Conservation (phyloP, 2,797 vertebrate species). For the Coregonus ussuriensis region DNA sequence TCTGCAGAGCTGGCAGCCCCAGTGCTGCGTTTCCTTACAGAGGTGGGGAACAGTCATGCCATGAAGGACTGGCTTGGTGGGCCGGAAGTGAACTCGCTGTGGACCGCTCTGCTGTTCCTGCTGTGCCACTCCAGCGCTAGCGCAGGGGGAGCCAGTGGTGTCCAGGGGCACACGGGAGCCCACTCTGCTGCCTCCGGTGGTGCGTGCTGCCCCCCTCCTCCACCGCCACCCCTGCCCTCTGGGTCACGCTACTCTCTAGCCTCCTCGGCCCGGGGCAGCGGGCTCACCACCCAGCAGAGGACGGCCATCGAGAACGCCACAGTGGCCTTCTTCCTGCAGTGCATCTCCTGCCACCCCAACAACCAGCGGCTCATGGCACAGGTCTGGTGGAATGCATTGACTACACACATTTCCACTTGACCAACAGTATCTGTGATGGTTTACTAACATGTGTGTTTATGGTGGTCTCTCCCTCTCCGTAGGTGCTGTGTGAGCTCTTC, state of each 20-base stretch:
- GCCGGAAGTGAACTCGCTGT: constrained; percentile 94
- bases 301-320: constrained; percentile 97
- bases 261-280: constrained; percentile 76
- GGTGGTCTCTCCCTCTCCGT: constrained; percentile 27
- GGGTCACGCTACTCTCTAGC: constrained; percentile 81
- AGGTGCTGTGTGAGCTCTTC: constrained; percentile 99
- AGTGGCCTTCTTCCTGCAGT: constrained; percentile 96
- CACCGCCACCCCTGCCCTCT: constrained; percentile 67
- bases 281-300: constrained; percentile 93
- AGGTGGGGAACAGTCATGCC: constrained; percentile 95
- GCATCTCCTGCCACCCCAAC: constrained; percentile 97
- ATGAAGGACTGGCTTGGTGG: constrained; percentile 99
- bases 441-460: not conserved
- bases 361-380: constrained; percentile 99
- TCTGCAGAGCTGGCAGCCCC: constrained; percentile 93
- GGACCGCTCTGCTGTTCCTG: constrained; percentile 96
- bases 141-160: constrained; percentile 67
- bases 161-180: constrained; percentile 15
- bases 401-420: not conserved
- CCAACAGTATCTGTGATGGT: not conserved
- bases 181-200: constrained; percentile 16
- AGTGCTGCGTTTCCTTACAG: constrained; percentile 93
- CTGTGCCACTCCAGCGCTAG: constrained; percentile 94
- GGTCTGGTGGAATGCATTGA: constrained; percentile 68
- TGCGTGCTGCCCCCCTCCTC: constrained; percentile 14